Conservation (phyloP, 2,888 invertebrate genomes). For the Noctuana brunneofusca region DNA sequence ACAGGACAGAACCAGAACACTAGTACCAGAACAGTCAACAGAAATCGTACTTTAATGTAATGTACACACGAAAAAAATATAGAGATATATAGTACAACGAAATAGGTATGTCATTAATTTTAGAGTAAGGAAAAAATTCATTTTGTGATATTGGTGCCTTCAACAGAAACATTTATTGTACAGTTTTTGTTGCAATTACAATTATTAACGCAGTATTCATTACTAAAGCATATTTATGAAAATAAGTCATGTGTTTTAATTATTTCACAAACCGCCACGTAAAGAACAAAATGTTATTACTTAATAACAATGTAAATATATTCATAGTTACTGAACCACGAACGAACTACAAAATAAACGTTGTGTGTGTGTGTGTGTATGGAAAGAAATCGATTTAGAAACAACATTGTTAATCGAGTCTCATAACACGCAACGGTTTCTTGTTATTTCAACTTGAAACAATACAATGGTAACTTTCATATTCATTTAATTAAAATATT, state of each 20-base stretch:
- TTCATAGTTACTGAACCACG: conserved; percentile 18
- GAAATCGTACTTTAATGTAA: too few species aligned
- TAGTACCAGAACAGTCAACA: too few species aligned
- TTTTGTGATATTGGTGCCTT: too few species aligned
- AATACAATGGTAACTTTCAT: background rate
- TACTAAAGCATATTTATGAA: background rate
- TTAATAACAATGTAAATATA: conserved; percentile 1
- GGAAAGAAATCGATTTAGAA: conserved; percentile 26
- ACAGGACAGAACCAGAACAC: too few species aligned
- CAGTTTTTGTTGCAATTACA: too few species aligned
- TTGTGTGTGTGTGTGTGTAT: too few species aligned
- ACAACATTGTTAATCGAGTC: conserved; percentile 18
- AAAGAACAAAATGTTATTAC: conserved; percentile 1
- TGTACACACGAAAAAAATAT: too few species aligned
- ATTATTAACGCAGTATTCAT: too few species aligned
- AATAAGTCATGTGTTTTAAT: background rate
- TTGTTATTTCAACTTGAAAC: conserved; percentile 13
- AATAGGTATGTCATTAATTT: too few species aligned
- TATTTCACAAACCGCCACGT: conserved; percentile 1
- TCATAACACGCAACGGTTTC: conserved; percentile 23
- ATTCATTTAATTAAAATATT: background rate
- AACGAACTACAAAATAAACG: conserved; percentile 17
- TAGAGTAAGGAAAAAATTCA: too few species aligned
- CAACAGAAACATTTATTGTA: too few species aligned
- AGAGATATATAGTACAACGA: too few species aligned